Evolutionary conservation across 2,797 vertebrate genomes (phyloP).

Genomic region (Meriones psammophilus): DNA sequence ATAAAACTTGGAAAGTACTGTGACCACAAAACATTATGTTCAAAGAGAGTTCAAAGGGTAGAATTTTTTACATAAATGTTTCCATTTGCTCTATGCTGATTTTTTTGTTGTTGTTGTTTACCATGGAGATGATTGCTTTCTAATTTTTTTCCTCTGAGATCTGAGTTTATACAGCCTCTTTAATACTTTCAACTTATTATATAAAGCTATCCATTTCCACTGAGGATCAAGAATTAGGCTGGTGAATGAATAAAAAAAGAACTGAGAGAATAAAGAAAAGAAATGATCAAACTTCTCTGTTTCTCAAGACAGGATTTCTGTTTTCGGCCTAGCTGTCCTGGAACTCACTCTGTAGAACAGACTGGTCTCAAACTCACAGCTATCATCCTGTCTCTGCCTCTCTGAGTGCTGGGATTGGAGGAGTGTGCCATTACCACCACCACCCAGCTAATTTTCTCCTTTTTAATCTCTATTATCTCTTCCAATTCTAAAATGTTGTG

Average conservation of each 20-base stretch:
- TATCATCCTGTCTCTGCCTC: too few species aligned
- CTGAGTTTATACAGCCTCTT: not conserved
- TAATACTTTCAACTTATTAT: not conserved
- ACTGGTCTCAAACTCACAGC: too few species aligned
- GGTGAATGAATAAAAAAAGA: not conserved
- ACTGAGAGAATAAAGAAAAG: not conserved
- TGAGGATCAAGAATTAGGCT: slow-evolving; percentile 6
- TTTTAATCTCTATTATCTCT: not conserved
- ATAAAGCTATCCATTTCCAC: slow-evolving; percentile 37
- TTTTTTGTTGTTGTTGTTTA: not conserved
- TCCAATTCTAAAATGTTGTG: slow-evolving; percentile 39
- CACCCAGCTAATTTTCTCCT: not conserved
- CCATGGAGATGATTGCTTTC: slow-evolving; percentile 32
- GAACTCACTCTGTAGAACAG: too few species aligned
- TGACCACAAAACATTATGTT: not conserved
- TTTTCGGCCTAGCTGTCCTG: too few species aligned
- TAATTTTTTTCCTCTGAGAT: slow-evolving; percentile 55
- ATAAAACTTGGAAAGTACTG: slow-evolving; percentile 10
- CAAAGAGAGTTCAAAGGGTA: not conserved
- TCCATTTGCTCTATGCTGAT: slow-evolving; percentile 24
- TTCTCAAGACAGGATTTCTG: too few species aligned
- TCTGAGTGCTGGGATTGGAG: too few species aligned
- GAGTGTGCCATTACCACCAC: too few species aligned
- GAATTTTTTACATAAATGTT: slow-evolving; percentile 26
- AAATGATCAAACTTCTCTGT: not conserved